These are phyloP conservation scores for Antennarius striatus DNA, from an alignment of 2,113 vertebrate species.

Conservation along the genomic window DNA sequence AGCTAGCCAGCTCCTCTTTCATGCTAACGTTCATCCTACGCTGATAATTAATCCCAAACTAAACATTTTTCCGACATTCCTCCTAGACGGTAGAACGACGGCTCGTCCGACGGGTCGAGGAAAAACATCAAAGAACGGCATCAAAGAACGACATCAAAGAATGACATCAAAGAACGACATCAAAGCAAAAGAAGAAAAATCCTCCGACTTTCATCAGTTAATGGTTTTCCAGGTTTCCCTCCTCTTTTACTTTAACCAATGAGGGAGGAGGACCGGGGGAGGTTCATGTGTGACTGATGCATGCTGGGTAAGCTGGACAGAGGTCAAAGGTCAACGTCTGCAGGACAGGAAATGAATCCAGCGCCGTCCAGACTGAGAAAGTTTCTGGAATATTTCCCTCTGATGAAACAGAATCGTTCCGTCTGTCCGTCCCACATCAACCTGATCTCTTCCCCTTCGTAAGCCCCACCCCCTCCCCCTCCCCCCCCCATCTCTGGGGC, in stretches of 20 bases:
- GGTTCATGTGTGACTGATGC: conserved; percentile 4
- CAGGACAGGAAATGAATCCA: conserved; percentile 66
- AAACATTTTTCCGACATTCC: conserved; percentile 63
- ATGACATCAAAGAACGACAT: conserved; percentile 28
- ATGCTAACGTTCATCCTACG: conserved; percentile 53
- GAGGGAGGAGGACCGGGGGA: conserved; percentile 9
- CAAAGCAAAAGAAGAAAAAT: conserved; percentile 26
- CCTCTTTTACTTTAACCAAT: conserved; percentile 31
- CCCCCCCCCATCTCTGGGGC: too few species aligned
- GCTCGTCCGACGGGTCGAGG: neutral
- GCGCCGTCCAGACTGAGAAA: conserved; percentile 65
- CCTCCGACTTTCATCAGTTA: conserved; percentile 46
- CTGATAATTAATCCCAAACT: conserved; percentile 65
- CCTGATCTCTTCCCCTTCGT: too few species aligned
- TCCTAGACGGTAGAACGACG: conserved; percentile 2
- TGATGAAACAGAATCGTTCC: neutral
- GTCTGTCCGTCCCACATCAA: neutral
- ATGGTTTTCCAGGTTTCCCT: conserved; percentile 20
- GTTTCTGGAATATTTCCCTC: conserved; percentile 19
- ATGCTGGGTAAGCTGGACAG: conserved; percentile 11
- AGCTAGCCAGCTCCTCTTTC: conserved; percentile 45
- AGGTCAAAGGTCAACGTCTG: conserved; percentile 58
- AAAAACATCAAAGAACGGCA: conserved; percentile 23
- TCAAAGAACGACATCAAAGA: too few species aligned
- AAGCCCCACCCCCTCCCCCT: too few species aligned